phyloP scores from a whole-genome alignment of 2,113 vertebrate species.

The Chascanopsetta lugubris region DNA sequence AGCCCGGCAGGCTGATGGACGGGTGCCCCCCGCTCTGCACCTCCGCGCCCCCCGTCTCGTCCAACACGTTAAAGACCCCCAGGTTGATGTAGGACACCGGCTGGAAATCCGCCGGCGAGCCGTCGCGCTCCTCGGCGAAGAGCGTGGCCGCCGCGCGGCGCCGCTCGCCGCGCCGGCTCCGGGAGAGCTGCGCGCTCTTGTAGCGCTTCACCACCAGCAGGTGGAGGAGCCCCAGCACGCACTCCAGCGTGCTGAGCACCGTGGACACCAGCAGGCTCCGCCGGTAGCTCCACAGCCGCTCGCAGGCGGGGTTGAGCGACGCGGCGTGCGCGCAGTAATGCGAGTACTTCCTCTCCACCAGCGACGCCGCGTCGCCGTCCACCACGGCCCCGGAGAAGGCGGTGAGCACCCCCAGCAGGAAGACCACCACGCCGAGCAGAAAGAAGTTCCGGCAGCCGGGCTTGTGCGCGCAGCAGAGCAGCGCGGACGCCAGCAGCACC shows the following conservation, averaged over 20 bases:
- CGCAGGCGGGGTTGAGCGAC: conserved; percentile 81
- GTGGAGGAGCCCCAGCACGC: conserved; percentile 89
- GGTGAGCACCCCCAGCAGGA: conserved; percentile 91
- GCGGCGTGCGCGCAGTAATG: conserved; percentile 86
- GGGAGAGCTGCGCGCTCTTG: conserved; percentile 85
- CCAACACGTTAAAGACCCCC: conserved; percentile 85
- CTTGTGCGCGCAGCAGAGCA: conserved; percentile 87
- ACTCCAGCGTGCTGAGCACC: conserved; percentile 93
- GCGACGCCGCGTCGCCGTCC: conserved; percentile 93
- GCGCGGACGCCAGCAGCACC: conserved; percentile 86
- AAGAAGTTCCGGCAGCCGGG: conserved; percentile 90
- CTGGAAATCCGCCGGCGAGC: conserved; percentile 83
- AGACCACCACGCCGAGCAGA: conserved; percentile 89
- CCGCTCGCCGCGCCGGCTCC: conserved; percentile 79
- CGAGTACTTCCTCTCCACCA: conserved; percentile 92
- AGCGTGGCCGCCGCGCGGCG: conserved; percentile 84
- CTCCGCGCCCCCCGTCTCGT: conserved; percentile 89
- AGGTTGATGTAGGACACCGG: conserved; percentile 94
- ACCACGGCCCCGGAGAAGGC: conserved; percentile 95
- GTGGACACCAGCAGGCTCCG: conserved; percentile 90
- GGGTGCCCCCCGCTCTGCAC: conserved; percentile 90
- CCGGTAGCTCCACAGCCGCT: conserved; percentile 90
- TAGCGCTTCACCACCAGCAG: conserved; percentile 89
- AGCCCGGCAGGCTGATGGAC: conserved; percentile 92
- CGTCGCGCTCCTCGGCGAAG: conserved; percentile 87